Evolutionary conservation across 2,113 vertebrate species (phyloP), one percentile per base, ranked within the genome.

Genomic region (Thryonomys swinderianus): DNA sequence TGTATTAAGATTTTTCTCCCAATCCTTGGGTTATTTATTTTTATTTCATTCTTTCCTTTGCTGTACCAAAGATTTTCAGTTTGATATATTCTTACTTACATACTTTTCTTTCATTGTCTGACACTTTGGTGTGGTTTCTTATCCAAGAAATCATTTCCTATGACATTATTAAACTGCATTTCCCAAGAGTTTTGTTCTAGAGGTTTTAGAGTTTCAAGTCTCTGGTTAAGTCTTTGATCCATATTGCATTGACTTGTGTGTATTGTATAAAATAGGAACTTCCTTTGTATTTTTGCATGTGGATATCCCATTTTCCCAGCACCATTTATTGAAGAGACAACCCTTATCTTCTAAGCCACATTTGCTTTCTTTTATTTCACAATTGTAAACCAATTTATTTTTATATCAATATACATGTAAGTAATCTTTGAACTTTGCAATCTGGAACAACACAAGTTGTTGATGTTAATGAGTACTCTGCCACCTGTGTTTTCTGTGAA

Each of bases 401-500:
- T 90, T 79, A 66, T 74, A 34, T 34, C 78, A 82, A 16, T 25
- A 20, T 57, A 73, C 53, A 94, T 91, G 61, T 61, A 74, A 91
- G 73, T 83, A 73, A 79, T 94, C 73, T 89, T 82, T 86, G 73
- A 84, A 51, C 45, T 95, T 78, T 79, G 53, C 87, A 82, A 61
- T 95, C 92, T 89, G 86, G 61, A 96, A 51, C n/a, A 79, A 73
- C 67, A 86, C 92, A 89, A 90, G 88, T 92, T 93, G 73, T 91
- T 95, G 61, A 93, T 95, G 48, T 66, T 93, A 89, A 94, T 85
- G 86, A 67, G 27, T 64, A 64, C 9, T 90, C 74, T 87, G 85
- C 96, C 94, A 95, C 94, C 94, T 96, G 92, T 91, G 92, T 91
- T 96, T 94, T n/a, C 94, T 91, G 90, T 13, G 27, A 81, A 88